A percentile compares a stretch with the other conserved stretches of the same genome.
phyloP scores from a whole-genome alignment of 2,888 invertebrate species.

The Dynastes grantii region DNA sequence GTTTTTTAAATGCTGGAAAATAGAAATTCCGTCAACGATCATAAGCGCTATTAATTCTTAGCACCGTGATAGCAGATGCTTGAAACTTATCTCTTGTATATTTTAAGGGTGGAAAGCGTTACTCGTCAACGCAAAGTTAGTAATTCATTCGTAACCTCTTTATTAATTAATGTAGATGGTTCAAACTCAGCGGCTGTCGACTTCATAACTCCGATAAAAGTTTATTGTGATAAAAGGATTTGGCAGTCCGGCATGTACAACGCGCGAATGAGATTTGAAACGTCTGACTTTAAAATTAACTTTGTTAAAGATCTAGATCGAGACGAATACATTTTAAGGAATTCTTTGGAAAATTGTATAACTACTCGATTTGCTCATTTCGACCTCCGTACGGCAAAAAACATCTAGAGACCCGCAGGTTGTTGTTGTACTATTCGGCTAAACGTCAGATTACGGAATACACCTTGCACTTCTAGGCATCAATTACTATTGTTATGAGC shows the following conservation, averaged over 20 bases:
- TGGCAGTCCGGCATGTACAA: constrained; percentile 26
- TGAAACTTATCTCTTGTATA: not conserved
- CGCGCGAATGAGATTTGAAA: constrained; percentile 18
- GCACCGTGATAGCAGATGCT: not conserved
- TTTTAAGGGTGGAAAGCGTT: not conserved
- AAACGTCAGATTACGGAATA: not conserved
- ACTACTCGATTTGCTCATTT: constrained; percentile 16
- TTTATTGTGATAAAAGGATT: constrained; percentile 35
- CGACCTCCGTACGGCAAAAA: not conserved
- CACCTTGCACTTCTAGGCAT: not conserved
- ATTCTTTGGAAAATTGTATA: constrained; percentile 20
- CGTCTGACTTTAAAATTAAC: constrained; percentile 22
- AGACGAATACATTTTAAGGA: not conserved
- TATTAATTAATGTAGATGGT: constrained; percentile 27
- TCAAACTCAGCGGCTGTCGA: constrained; percentile 4
- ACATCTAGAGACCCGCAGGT: not conserved
- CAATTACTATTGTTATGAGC: no score
- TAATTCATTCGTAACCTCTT: constrained; percentile 24
- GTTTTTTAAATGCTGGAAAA: not conserved
- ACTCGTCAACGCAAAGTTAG: constrained; percentile 5
- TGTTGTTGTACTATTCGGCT: not conserved
- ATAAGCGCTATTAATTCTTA: not conserved
- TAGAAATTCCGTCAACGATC: not conserved
- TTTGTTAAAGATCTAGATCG: constrained; percentile 2
- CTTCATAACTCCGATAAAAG: constrained; percentile 18